Percentiles rank a stretch among this genome's conserved stretches.
phyloP scores from a whole-genome alignment of 2,797 vertebrate species.

The Myotis myotis region DNA sequence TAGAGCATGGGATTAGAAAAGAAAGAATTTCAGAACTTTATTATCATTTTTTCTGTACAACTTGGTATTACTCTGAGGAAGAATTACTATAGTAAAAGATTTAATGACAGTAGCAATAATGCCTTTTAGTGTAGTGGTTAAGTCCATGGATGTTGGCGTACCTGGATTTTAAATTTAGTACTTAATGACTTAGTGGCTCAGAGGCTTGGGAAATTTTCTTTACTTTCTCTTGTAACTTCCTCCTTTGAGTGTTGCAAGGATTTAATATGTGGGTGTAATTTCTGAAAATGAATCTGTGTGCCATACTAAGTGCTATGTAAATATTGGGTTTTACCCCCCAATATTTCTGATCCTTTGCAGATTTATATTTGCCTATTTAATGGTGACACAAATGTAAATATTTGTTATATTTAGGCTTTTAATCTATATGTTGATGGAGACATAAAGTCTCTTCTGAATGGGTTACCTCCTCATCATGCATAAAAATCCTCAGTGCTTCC shows the following conservation, averaged over 20 bases:
- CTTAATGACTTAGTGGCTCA: background rate
- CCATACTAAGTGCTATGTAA: background rate
- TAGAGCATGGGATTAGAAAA: background rate
- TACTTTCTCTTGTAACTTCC: background rate
- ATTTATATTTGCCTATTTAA: background rate
- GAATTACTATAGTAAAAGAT: background rate
- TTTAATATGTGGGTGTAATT: background rate
- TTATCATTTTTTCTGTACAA: background rate
- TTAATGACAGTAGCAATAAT: background rate
- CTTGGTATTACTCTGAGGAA: background rate
- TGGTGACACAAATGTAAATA: background rate
- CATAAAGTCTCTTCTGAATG: background rate
- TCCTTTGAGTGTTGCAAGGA: background rate
- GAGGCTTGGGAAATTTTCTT: background rate
- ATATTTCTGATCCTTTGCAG: background rate
- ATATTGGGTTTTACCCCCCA: background rate
- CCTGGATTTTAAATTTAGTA: background rate
- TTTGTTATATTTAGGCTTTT: background rate
- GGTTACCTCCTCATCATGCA: background rate
- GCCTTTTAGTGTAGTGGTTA: background rate
- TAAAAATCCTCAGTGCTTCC: background rate
- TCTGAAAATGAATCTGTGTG: background rate
- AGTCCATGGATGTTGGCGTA: background rate
- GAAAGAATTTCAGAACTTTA: background rate
- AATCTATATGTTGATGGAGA: background rate